Evolutionary conservation across 2,888 invertebrate genomes (phyloP), one percentile per base, ranked within the genome.

Genomic region (Dynastes hyllus): DNA sequence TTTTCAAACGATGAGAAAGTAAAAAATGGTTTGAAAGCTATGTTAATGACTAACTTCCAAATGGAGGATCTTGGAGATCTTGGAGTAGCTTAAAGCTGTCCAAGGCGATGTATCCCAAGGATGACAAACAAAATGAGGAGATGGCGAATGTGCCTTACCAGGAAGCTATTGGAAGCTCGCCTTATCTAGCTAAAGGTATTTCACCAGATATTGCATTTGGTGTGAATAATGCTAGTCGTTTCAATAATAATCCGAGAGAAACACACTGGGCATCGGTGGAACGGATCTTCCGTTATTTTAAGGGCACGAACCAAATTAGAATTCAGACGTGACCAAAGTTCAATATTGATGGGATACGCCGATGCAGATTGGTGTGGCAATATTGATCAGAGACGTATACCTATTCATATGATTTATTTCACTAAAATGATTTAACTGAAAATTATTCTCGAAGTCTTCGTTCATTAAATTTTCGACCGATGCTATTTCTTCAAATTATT

Each of bases 131-230:
- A 45, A 16, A 8, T 9, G 45, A 32, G 16, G 40, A 50, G 45
- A 69, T 69, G 51, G 8, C 8, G 27, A 50, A 50, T 29, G 27
- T 50, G 0, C 69, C 27, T 1, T 69, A 69, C 13, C 27, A 69
- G 27, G 50, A 81, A 65, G 81, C 80, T 11, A 65, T 81, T 16
- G 83, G 81, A 0, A 80, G 82, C 73, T 75, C 81, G 8, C 61
- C 81, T 8, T 84, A 81, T 63, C 65, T 80, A 16, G 76, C 71
- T 2, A 78, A 81, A 71, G 76, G 77, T n/a, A 80, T 80, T 16
- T 61, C 80, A 51, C 81, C 81, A 4, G 81, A 81, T 76, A 82
- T 82, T 16, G 78, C 80, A 22, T 78, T 77, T 53, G 81, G 80
- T 29, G 80, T 82, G 0, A 82, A 81, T 69, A n/a, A 80, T 50